phyloP scores from a whole-genome alignment of 2,113 vertebrate genomes.

The Podarcis muralis region DNA sequence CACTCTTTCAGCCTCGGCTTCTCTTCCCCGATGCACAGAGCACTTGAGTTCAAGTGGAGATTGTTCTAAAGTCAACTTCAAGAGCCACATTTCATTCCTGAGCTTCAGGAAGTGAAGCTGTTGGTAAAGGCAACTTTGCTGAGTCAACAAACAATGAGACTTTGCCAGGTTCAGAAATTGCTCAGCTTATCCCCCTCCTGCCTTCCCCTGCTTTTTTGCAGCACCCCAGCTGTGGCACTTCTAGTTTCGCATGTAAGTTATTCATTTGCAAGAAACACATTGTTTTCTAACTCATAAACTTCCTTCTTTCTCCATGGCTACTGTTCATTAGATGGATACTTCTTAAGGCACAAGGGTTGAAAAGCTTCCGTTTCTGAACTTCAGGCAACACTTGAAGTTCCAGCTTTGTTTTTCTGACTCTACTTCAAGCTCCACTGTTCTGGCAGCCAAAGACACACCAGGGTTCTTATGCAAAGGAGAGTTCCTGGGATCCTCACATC shows the following conservation, averaged over 20 bases:
- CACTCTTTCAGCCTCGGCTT: background rate
- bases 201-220: background rate
- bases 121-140: background rate
- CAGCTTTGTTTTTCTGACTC: background rate
- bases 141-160: background rate
- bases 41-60: slow-evolving; percentile 11
- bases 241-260: background rate
- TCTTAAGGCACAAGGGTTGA: background rate
- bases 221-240: background rate
- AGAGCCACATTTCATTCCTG: background rate
- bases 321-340: background rate
- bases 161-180: background rate
- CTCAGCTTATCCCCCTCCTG: background rate
- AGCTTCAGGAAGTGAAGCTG: background rate
- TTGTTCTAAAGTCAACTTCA: slow-evolving; percentile 5
- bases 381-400: background rate
- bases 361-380: background rate
- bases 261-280: background rate
- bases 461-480: background rate
- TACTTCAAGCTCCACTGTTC: background rate
- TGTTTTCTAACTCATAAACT: background rate
- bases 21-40: background rate
- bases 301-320: background rate
- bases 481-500: background rate
- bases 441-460: background rate